Evolutionary conservation across 2,113 vertebrate species (phyloP), one percentile per base, ranked within the genome.

Genomic region (Leiothrix lutea): DNA sequence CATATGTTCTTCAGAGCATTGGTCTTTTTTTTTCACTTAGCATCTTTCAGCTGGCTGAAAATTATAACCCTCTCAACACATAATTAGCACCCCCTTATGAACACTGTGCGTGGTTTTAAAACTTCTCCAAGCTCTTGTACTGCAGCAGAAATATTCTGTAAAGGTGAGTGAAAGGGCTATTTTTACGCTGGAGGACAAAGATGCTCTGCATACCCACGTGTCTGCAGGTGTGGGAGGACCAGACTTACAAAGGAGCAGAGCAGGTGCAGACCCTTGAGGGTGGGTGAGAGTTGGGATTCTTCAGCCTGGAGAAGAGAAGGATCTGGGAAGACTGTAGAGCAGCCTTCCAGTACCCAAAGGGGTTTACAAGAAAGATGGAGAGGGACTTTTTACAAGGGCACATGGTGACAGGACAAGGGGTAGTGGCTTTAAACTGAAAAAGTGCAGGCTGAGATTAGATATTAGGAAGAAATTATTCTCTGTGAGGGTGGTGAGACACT

Each of bases 201-300:
- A 11, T 35, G 44, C 8, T 38, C 51, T 91, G 73, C 70, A 74
- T 18, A 26, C 19, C 29, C 5, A 0, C 4, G 15, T 19, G 13
- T 40, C 47, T 47, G 18, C 14, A 70, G 66, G 31, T 29, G 19
- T 64, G 60, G 33, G 66, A 40, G 23, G 35, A 71, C 3, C 2
- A 8, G 56, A 24, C 12, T 86, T 11, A 17, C 1, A 6, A 0
- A 4, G 57, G 9, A 83, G 18, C 21, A 24, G 65, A 28, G 56
- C 0, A 3, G 33, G 16, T 10, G 2, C 1, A 2, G 51, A 48
- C 64, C 26, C 48, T 21, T 3, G 5, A 16, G 29, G 1, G 1
- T 16, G 61, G 35, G 9, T 40, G n/a, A 89, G 40, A 61, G 25
- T 5, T 42, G n/a, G 9, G 6, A 4, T 26, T 75, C 40, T 35